Evolutionary conservation across 2,113 vertebrate species (phyloP).

Genomic region (Cardinalis cardinalis): DNA sequence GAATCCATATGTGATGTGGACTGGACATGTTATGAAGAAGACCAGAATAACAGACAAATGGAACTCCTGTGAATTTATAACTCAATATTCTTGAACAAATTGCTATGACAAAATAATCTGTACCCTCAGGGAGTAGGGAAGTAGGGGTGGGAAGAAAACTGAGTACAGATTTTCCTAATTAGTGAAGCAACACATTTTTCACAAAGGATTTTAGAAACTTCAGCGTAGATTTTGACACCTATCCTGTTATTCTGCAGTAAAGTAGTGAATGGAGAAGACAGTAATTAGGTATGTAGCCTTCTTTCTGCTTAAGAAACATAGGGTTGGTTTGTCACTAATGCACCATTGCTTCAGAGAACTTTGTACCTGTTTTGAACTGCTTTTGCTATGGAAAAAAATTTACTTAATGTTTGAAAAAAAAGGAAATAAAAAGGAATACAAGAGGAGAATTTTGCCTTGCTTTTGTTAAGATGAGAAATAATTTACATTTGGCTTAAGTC

Average conservation of each 20-base stretch:
- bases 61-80: not conserved
- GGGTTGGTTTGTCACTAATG: not conserved
- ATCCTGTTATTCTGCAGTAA: not conserved
- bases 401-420: not conserved
- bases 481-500: slow-evolving; percentile 25
- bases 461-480: slow-evolving; percentile 25
- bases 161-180: not conserved
- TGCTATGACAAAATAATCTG: not conserved
- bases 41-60: not conserved
- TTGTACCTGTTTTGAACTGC: not conserved
- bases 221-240: not conserved
- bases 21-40: not conserved
- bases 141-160: accelerated
- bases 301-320: not conserved
- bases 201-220: not conserved
- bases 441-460: slow-evolving; percentile 14
- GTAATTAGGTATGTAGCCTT: not conserved
- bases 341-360: not conserved
- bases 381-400: not conserved
- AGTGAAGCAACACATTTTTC: not conserved
- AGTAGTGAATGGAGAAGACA: not conserved
- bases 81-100: not conserved
- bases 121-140: accelerated
- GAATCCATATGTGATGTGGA: not conserved
- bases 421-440: not conserved